phyloP scores from a whole-genome alignment of 2,113 vertebrate species.

The Nothocercus julius region DNA sequence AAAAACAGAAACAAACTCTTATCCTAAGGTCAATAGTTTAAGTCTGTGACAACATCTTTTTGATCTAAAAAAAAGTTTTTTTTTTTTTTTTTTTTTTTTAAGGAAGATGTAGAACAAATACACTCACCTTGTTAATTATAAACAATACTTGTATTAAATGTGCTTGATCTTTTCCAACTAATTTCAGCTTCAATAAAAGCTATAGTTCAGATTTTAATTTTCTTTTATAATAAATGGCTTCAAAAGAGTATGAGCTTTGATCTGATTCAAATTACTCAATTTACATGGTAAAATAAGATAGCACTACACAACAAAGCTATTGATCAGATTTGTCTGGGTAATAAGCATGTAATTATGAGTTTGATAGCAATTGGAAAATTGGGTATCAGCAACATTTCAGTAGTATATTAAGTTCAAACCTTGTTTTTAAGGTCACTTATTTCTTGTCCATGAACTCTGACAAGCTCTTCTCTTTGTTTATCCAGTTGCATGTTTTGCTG shows the following conservation, averaged over 20 bases:
- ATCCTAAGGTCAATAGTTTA: background rate
- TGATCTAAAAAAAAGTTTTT: background rate
- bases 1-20: background rate
- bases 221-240: background rate
- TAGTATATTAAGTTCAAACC: conserved; percentile 75
- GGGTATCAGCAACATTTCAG: background rate
- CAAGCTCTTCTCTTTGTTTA: conserved; percentile 81
- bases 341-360: rapidly evolving
- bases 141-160: background rate
- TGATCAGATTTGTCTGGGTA: background rate
- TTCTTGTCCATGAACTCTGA: conserved; percentile 79
- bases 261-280: background rate
- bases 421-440: conserved; percentile 85
- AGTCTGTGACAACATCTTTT: background rate
- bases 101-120: background rate
- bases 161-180: background rate
- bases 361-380: background rate
- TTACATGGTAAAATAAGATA: background rate
- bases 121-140: background rate
- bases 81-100: too few relatives aligned
- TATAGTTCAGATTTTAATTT: background rate
- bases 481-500: conserved; percentile 85
- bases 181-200: background rate
- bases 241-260: background rate
- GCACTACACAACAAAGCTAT: background rate